phyloP scores from a whole-genome alignment of 2,888 invertebrate genomes.

The Lasioglossum zephyrum region DNA sequence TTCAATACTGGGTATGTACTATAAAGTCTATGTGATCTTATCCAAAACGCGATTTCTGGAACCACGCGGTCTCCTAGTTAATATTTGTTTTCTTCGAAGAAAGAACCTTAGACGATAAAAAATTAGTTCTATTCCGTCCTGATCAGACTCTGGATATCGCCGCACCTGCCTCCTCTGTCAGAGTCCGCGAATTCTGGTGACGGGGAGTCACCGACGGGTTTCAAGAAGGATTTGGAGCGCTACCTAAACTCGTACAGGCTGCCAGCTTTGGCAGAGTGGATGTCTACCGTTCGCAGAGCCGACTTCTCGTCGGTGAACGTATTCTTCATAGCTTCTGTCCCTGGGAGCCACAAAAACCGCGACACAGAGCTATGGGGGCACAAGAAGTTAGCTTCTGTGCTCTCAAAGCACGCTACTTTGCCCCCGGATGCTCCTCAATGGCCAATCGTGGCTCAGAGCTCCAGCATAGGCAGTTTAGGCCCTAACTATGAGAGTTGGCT shows the following conservation, averaged over 20 bases:
- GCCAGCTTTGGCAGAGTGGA: slow-evolving; percentile 89
- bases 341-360: slow-evolving; percentile 89
- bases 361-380: slow-evolving; percentile 88
- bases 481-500: slow-evolving; percentile 90
- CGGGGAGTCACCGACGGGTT: slow-evolving; percentile 94
- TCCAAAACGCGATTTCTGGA: no score
- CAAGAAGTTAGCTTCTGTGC: slow-evolving; percentile 80
- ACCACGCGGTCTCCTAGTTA: neutral
- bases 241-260: slow-evolving; percentile 92
- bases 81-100: slow-evolving; percentile 6
- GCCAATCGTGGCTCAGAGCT: slow-evolving; percentile 94
- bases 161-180: slow-evolving; percentile 89
- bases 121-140: slow-evolving; percentile 58
- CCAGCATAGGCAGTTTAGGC: slow-evolving; percentile 95
- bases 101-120: slow-evolving; percentile 21
- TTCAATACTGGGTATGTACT: no score
- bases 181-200: slow-evolving; percentile 85
- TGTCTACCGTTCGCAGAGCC: slow-evolving; percentile 89
- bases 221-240: slow-evolving; percentile 91
- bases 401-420: slow-evolving; percentile 88
- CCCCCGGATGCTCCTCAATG: slow-evolving; percentile 86
- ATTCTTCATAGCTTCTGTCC: slow-evolving; percentile 93
- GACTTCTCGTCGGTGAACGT: slow-evolving; percentile 94
- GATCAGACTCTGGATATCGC: slow-evolving; percentile 94
- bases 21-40: no score